Percentiles rank a stretch among this genome's conserved stretches.
Evolutionary conservation across 1,140 invertebrate genomes (phyloP).

Genomic region (Matsumurasca onukii): DNA sequence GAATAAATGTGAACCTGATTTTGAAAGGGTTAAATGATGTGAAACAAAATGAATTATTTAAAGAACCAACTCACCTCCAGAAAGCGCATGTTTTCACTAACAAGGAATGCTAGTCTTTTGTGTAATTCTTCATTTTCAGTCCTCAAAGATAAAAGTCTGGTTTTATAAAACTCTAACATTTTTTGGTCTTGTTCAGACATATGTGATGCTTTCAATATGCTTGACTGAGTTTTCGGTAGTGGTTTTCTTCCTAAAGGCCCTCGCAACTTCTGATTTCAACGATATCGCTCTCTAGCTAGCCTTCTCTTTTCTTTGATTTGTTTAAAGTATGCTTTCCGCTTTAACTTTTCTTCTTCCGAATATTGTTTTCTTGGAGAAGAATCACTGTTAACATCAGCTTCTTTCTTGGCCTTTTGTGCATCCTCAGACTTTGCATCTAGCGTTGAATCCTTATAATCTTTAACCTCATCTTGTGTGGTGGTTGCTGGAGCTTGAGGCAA

Average conservation of each 20-base stretch:
- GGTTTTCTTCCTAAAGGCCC: too few relatives aligned
- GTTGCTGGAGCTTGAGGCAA: too few relatives aligned
- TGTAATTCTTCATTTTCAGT: background rate
- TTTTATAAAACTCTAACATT: background rate
- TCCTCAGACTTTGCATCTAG: too few relatives aligned
- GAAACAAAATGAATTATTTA: too few relatives aligned
- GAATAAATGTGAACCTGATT: too few relatives aligned
- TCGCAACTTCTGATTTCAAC: background rate
- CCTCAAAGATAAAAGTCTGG: background rate
- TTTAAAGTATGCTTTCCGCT: background rate
- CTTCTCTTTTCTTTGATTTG: background rate
- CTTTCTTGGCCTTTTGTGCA: too few relatives aligned
- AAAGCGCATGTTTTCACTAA: background rate
- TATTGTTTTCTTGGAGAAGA: too few relatives aligned
- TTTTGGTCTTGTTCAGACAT: background rate
- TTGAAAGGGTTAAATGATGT: too few relatives aligned
- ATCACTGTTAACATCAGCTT: too few relatives aligned
- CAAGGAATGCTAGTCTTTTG: background rate
- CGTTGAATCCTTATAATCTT: too few relatives aligned
- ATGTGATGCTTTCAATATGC: background rate
- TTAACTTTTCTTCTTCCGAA: background rate
- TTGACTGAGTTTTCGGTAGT: too few relatives aligned
- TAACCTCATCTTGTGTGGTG: too few relatives aligned
- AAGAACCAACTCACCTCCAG: background rate
- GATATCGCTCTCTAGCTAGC: background rate